phyloP scores from a whole-genome alignment of 2,888 invertebrate species.

The Matsumyia berberina region DNA sequence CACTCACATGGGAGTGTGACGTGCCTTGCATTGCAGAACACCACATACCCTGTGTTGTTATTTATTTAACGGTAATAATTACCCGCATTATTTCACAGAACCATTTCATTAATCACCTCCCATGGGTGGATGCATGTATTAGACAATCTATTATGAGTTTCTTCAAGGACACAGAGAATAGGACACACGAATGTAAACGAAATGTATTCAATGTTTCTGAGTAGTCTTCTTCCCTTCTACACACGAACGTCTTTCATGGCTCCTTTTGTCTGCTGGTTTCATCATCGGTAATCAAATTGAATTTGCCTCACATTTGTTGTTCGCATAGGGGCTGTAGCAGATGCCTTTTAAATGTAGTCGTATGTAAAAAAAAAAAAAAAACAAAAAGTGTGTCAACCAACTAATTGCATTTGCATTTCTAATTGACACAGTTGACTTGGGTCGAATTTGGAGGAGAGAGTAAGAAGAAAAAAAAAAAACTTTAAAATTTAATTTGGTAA shows the following conservation, averaged over 20 bases:
- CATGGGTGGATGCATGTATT: constrained; percentile 7
- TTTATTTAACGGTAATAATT: constrained; percentile 47
- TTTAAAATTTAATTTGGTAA: constrained; percentile 1
- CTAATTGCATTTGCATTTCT: constrained; percentile 20
- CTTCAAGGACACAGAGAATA: background rate
- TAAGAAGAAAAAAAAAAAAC: background rate
- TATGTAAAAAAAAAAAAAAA: no score
- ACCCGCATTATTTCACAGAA: constrained; percentile 39
- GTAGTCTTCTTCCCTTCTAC: background rate
- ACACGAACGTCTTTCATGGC: no score
- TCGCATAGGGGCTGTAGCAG: background rate
- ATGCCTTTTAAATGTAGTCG: background rate
- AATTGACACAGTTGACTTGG: constrained; percentile 1
- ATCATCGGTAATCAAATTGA: constrained; percentile 3
- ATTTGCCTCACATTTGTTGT: background rate
- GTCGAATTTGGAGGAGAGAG: no score
- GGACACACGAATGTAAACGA: background rate
- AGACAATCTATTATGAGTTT: constrained; percentile 19
- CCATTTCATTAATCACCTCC: constrained; percentile 32
- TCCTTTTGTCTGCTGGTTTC: background rate
- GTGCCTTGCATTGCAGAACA: constrained; percentile 16
- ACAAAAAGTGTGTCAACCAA: constrained; percentile 1
- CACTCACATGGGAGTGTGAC: constrained; percentile 7
- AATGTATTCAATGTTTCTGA: constrained; percentile 1
- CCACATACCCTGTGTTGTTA: background rate